Evolutionary conservation across 2,797 vertebrate genomes (phyloP), one percentile per base, ranked within the genome.

Genomic region (Sebastes vulpes): DNA sequence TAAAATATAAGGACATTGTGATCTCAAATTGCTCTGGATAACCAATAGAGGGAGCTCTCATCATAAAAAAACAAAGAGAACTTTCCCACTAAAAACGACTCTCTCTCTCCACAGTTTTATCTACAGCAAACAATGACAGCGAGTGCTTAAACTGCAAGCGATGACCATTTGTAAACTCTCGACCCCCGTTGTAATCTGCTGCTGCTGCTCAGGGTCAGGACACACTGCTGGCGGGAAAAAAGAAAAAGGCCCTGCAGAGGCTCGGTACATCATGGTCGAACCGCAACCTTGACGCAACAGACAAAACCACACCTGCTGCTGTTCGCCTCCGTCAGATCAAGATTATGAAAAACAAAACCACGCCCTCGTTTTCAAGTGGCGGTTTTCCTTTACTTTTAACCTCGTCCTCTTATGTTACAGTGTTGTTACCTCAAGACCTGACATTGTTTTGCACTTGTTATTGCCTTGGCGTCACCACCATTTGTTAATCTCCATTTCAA

Each of bases 251-350:
- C 2, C 9, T 42, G 68, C 29, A 26, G 8, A 32, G 46, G 6
- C 28, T 21, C 3, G 25, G 64, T 7, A 58, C 70, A 79, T 52
- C 59, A 11, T 6, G 16, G 74, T 48, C 46, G 2, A 48, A 1
- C 25, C 8, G 52, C 9, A 25, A 65, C 84, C 79, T 86, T 80
- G 81, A 72, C 4, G 18, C 25, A 23, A 6, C 20, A 85, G 81
- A 81, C 69, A 65, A 72, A 89, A 78, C 81, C 71, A 70, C 81
- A 82, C 61, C 73, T 85, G 85, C 42, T 4, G 12, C 18, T 48
- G 46, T n/a, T 48, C 46, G 7, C 16, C 8, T 63, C 23, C 18
- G 3, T 31, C 2, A 26, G 26, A 26, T 26, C 1, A 5, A 26
- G 26, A 26, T 26, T 26, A 26, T 5, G 26, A 5, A 26, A 26